Evolutionary conservation across 2,888 invertebrate species (phyloP), one percentile per base, ranked within the genome.

Genomic region (Pegoplata infirma): DNA sequence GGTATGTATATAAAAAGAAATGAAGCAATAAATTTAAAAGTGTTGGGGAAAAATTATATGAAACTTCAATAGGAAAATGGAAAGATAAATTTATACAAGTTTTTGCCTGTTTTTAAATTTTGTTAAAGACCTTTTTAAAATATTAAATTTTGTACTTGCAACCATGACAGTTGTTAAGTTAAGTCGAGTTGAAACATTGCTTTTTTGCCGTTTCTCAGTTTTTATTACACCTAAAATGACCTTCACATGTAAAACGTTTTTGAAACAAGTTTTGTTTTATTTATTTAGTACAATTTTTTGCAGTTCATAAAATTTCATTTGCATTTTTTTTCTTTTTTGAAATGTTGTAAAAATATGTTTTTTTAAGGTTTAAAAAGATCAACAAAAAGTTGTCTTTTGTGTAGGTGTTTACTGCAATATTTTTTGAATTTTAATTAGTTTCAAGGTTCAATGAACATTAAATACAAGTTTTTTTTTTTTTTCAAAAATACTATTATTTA

Each of bases 361-460:
- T 25, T 51, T 73, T 44, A 51, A 44, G 51, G 21, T 36, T 66
- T 12, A 21, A 14, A 19, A 16, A 64, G n/a, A 2, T n/a, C n/a
- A 46, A 21, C 14, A 51, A 36, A 2, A 40, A 32, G n/a, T 14
- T 14, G 32, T 44, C n/a, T 21, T 16, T 25, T 63, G 55, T 51
- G 68, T 46, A 67, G 67, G 49, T 64, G 67, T 68, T 69, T 44
- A 28, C 7, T 44, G 36, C 17, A 14, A 63, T 53, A 68, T 53
- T n/a, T n/a, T 46, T 67, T 68, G 77, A 63, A 77, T 77, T 68
- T 68, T 64, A 78, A 73, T 69, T 68, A 59, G 16, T 47, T 64
- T 46, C 36, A 36, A 68, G 53, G 64, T 69, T 78, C 68, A 77
- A 16, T 53, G 68, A 53, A 73, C 73, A 68, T 14, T 40, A 40